These are phyloP conservation scores for Phocides pigmalion DNA, from an alignment of 1,140 invertebrate genomes.

Conservation along the genomic window DNA sequence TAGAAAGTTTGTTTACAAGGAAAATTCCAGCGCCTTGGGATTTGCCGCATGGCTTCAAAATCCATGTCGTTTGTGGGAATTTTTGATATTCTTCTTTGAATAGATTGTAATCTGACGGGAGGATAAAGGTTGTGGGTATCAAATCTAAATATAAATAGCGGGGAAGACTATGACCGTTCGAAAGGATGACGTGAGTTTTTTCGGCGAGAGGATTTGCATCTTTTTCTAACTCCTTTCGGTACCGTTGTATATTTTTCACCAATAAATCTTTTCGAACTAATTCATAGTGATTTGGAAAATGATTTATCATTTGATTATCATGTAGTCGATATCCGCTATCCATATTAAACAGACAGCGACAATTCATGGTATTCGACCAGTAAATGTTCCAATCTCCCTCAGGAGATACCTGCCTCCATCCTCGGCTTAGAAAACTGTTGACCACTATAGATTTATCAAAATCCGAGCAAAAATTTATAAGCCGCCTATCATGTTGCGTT, in stretches of 20 bases:
- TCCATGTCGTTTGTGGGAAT: constrained; percentile 97
- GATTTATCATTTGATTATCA: constrained; percentile 95
- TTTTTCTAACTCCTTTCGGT: constrained; percentile 95
- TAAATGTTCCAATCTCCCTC: constrained; percentile 99
- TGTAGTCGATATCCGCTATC: constrained; percentile 95
- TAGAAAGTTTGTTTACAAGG: constrained; percentile 94
- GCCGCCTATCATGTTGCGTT: constrained; percentile 44
- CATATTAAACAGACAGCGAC: constrained; percentile 94
- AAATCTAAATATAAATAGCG: constrained; percentile 95
- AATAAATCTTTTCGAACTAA: constrained; percentile 96
- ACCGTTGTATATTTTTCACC: constrained; percentile 98
- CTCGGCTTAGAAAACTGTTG: constrained; percentile 95
- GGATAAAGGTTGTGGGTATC: constrained; percentile 96
- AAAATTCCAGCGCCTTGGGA: constrained; percentile 92
- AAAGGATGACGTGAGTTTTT: constrained; percentile 77
- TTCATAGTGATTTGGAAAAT: constrained; percentile 98
- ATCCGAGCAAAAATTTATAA: constrained; percentile 94
- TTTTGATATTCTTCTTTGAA: constrained; percentile 98
- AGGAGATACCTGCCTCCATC: constrained; percentile 94
- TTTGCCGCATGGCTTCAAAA: constrained; percentile 88
- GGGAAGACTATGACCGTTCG: constrained; percentile 88
- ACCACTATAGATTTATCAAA: constrained; percentile 96
- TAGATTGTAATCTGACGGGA: constrained; percentile 98
- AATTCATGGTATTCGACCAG: constrained; percentile 95
- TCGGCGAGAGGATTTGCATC: constrained; percentile 95